Percentiles rank a stretch among this genome's conserved stretches.
Evolutionary conservation across 1,140 invertebrate genomes (phyloP).

Genomic region (Triops longicaudatus): DNA sequence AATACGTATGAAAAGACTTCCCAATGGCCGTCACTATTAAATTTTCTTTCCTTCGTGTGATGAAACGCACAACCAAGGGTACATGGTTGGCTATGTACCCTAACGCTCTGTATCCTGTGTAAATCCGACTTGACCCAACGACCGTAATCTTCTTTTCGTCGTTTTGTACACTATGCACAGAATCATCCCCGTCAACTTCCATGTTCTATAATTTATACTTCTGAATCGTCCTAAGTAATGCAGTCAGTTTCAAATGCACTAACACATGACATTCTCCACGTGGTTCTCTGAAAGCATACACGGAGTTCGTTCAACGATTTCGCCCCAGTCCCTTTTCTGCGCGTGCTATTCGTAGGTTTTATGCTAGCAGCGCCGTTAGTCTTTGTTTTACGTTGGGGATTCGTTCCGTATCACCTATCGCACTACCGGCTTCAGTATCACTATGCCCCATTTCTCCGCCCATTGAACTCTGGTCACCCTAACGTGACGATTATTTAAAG

Average conservation of each 20-base stretch:
- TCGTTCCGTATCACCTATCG: too few relatives aligned
- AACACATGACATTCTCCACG: not conserved
- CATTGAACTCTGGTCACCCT: too few relatives aligned
- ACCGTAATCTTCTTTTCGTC: not conserved
- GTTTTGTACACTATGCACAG: not conserved
- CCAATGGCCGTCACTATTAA: constrained; percentile 82
- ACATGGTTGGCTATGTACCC: constrained; percentile 91
- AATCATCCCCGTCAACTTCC: not conserved
- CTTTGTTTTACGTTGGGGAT: too few relatives aligned
- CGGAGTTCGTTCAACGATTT: too few relatives aligned
- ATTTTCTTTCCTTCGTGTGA: constrained; percentile 74
- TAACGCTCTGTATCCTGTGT: constrained; percentile 67
- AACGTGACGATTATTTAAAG: too few relatives aligned
- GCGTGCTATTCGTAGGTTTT: too few relatives aligned
- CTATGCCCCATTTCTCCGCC: too few relatives aligned
- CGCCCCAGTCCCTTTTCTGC: too few relatives aligned
- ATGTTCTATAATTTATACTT: not conserved
- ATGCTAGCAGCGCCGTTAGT: too few relatives aligned
- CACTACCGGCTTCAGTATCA: too few relatives aligned
- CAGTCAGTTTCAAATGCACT: not conserved
- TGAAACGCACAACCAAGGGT: constrained; percentile 73
- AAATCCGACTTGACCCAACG: constrained; percentile 58
- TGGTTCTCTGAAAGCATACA: too few relatives aligned
- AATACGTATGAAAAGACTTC: constrained; percentile 84
- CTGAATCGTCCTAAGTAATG: not conserved